These are phyloP conservation scores for Smittia sp. DNA, from an alignment of 2,888 invertebrate genomes.

Conservation along the genomic window DNA sequence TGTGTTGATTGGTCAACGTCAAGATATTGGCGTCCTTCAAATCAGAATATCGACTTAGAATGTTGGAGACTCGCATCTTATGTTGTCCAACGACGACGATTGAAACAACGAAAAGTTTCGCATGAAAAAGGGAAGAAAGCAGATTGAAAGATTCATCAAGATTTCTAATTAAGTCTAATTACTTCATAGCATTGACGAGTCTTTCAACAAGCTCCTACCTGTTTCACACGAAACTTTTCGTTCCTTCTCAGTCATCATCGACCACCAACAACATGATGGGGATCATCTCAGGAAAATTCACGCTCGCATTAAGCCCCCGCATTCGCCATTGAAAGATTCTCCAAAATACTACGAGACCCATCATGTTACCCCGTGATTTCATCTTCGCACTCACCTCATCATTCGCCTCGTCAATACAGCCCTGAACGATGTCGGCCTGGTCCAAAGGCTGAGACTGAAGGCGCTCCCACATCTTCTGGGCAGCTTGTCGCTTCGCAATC, in stretches of 20 bases:
- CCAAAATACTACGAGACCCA: constrained; percentile 38
- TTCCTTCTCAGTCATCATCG: no score
- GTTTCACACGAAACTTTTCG: no score
- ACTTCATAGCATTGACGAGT: not conserved
- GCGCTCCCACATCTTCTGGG: constrained; percentile 88
- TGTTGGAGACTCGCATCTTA: constrained; percentile 59
- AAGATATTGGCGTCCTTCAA: constrained; percentile 89
- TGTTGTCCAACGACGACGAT: constrained; percentile 42
- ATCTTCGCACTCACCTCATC: constrained; percentile 61
- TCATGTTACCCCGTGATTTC: not conserved
- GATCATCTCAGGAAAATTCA: constrained; percentile 22
- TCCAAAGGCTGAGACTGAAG: constrained; percentile 76
- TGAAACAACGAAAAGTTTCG: not conserved
- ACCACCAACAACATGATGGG: constrained; percentile 39
- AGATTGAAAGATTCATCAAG: constrained; percentile 16
- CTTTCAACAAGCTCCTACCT: constrained; percentile 25
- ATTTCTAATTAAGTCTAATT: no score
- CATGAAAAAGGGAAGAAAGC: not conserved
- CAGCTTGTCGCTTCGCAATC: constrained; percentile 88
- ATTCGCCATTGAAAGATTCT: constrained; percentile 43
- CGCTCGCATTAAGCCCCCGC: constrained; percentile 43
- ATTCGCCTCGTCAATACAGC: constrained; percentile 68
- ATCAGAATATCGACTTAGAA: constrained; percentile 76
- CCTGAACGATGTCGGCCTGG: constrained; percentile 58
- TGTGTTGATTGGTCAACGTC: constrained; percentile 79